These are phyloP conservation scores for Netta rufina DNA, from an alignment of 2,797 vertebrate species.

Conservation along the genomic window DNA sequence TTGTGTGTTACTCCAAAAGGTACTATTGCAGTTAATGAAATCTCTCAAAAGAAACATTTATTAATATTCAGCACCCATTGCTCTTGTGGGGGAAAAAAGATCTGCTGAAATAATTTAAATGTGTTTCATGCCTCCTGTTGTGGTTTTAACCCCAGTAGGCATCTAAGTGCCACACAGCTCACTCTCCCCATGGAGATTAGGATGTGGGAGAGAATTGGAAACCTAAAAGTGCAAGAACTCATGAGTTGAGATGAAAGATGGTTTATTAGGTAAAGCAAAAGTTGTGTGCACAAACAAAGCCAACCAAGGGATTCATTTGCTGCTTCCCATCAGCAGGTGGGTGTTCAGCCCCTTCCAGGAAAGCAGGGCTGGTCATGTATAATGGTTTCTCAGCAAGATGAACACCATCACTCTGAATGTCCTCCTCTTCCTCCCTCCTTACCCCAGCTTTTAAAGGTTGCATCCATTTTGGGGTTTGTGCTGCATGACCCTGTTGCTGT, in stretches of 20 bases:
- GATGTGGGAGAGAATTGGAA: not conserved
- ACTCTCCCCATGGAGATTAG: not conserved
- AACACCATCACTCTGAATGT: not conserved
- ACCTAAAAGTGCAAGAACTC: not conserved
- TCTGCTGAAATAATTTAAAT: not conserved
- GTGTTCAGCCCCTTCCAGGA: not conserved
- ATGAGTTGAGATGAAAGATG: not conserved
- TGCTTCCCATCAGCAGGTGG: not conserved
- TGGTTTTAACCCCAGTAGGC: not conserved
- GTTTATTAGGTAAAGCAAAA: not conserved
- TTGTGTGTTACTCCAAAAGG: not conserved
- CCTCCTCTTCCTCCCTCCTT: not conserved
- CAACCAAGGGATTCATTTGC: not conserved
- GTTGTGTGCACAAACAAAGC: not conserved
- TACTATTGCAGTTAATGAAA: not conserved
- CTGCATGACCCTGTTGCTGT: not conserved
- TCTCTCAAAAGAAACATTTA: not conserved
- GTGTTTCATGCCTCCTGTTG: not conserved
- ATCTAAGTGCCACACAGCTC: not conserved
- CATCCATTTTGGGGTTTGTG: not conserved
- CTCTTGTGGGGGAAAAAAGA: accelerated
- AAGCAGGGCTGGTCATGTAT: not conserved
- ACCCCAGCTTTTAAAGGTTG: not conserved
- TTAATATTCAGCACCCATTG: not conserved
- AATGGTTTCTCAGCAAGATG: not conserved